Evolutionary conservation across 2,113 vertebrate genomes (phyloP).

Genomic region (Sorex fumeus): DNA sequence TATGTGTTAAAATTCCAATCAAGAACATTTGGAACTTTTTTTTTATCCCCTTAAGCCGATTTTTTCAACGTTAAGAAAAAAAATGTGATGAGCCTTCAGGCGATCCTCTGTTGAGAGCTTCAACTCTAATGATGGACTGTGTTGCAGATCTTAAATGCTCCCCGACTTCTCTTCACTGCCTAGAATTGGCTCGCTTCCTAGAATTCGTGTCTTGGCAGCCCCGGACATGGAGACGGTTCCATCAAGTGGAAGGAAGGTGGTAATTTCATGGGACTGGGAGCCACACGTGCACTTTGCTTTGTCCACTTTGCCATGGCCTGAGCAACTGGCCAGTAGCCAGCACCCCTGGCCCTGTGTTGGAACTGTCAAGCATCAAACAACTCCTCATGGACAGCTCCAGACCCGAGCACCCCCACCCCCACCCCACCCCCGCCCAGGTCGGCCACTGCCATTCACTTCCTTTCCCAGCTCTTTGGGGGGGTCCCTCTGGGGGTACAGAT

Average conservation of each 20-base stretch:
- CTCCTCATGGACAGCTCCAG: too few relatives aligned
- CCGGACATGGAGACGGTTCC: slow-evolving; percentile 70
- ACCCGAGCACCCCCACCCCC: too few relatives aligned
- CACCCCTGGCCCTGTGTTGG: slow-evolving; percentile 79
- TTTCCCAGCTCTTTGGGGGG: too few relatives aligned
- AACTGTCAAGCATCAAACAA: slow-evolving; percentile 73
- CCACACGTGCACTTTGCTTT: slow-evolving; percentile 67
- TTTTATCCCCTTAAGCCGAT: slow-evolving; percentile 78
- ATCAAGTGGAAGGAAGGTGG: slow-evolving; percentile 75
- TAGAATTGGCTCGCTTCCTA: slow-evolving; percentile 87
- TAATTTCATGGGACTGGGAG: slow-evolving; percentile 81
- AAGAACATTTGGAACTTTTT: slow-evolving; percentile 78
- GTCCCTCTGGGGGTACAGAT: too few relatives aligned
- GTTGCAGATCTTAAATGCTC: slow-evolving; percentile 85
- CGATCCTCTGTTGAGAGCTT: slow-evolving; percentile 66
- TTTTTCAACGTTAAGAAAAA: slow-evolving; percentile 77
- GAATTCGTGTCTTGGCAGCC: slow-evolving; percentile 80
- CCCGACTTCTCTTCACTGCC: slow-evolving; percentile 87
- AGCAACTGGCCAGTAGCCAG: slow-evolving; percentile 83
- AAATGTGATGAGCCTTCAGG: slow-evolving; percentile 70
- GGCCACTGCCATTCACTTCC: too few relatives aligned
- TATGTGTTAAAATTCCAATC: slow-evolving; percentile 78
- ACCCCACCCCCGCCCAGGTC: too few relatives aligned
- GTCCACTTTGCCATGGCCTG: slow-evolving; percentile 64
- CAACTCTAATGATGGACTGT: slow-evolving; percentile 80